Evolutionary conservation across 2,888 invertebrate species (phyloP).

Genomic region (Heliconius aoede): DNA sequence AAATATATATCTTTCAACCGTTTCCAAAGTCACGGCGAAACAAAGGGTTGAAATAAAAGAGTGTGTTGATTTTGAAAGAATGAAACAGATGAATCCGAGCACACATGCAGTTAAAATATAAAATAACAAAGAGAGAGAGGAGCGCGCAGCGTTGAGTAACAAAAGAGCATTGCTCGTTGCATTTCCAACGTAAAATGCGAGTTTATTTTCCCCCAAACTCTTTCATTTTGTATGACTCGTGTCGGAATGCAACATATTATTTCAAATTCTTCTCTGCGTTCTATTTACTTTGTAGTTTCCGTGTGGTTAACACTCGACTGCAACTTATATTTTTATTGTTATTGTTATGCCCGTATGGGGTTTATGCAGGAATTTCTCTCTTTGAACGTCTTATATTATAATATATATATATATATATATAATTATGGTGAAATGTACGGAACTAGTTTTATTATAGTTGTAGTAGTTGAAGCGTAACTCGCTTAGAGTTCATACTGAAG

Average conservation of each 20-base stretch:
- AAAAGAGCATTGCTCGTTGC: conserved; percentile 54
- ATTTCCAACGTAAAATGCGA: conserved; percentile 56
- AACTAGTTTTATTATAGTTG: neutral
- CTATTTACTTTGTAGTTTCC: conserved; percentile 55
- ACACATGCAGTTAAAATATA: conserved; percentile 54
- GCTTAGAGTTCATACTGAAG: neutral
- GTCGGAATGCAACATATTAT: conserved; percentile 57
- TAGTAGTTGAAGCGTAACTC: neutral
- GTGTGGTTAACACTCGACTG: conserved; percentile 51
- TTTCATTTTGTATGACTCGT: conserved; percentile 57
- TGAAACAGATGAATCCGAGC: conserved; percentile 53
- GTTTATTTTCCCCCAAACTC: conserved; percentile 54
- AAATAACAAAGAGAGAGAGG: conserved; percentile 55
- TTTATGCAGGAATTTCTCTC: conserved; percentile 15
- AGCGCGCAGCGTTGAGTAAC: conserved; percentile 52
- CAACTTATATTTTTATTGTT: conserved; percentile 44
- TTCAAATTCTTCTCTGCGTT: conserved; percentile 56
- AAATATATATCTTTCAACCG: neutral
- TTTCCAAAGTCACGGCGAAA: conserved; percentile 43
- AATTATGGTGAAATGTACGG: neutral
- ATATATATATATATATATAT: no score
- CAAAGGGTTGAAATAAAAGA: conserved; percentile 48
- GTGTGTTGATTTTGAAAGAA: conserved; percentile 53
- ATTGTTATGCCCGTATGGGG: conserved; percentile 13
- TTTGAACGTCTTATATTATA: conserved; percentile 11